Evolutionary conservation across 2,888 invertebrate genomes (phyloP), one percentile per base, ranked within the genome.

Genomic region (Chrysolina americana): DNA sequence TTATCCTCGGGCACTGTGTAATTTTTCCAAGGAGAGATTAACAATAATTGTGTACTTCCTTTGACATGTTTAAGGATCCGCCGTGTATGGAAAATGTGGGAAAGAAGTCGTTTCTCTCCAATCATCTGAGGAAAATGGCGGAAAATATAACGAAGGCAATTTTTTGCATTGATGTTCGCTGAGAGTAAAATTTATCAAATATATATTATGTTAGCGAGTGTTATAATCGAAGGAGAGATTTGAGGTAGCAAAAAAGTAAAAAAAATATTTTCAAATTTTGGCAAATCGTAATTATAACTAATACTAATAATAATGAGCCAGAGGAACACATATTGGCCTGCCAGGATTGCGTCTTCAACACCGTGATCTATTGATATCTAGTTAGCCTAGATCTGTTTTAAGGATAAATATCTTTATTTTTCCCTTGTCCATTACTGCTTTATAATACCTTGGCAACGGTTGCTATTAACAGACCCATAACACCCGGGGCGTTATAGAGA

Each of bases 11-110:
- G 53, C 19, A 41, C 19, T 19, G 56, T 41, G 15, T 44, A 13
- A 68, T 68, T 68, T 6, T 15, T n/a, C 68, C 23, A 66, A 66
- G 66, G 21, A 28, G 44, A 68, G 50, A 53, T 68, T 68, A 36
- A 68, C 17, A 53, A 68, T 53, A 41, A 68, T 53, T 68, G 68
- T 53, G 53, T 68, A 68, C 68, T 68, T 68, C 53, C 68, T 68
- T 68, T 68, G 68, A 28, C 59, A 36, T 59, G n/a, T 59, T 56
- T 15, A 11, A 36, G 59, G 23, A 15, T 19, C 23, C 23, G 56
- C 56, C 19, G 13, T 21, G 23, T 59, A 59, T 59, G 59, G 21
- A 36, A 53, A 19, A 21, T 15, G 15, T 44, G 50, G 2, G n/a
- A 50, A 19, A n/a, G n/a, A 36, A 59, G 59, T 59, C 23, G 21